phyloP scores from a whole-genome alignment of 2,113 vertebrate species.

The Ramphastos sulfuratus region DNA sequence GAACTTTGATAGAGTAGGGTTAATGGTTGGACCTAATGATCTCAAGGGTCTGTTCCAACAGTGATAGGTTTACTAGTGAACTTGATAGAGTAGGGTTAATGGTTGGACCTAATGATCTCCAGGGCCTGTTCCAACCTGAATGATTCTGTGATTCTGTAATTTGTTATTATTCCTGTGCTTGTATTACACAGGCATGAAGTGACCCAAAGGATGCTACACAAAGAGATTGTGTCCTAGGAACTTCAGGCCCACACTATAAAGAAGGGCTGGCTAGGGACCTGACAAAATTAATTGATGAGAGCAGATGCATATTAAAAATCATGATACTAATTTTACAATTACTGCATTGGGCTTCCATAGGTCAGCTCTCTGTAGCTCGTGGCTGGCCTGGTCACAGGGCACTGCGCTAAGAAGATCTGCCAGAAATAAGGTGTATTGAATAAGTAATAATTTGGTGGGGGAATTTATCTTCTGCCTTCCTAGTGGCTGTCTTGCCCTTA shows the following conservation, averaged over 20 bases:
- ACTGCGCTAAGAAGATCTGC: background rate
- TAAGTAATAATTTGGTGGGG: background rate
- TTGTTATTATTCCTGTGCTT: background rate
- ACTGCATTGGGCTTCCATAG: background rate
- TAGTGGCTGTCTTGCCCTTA: background rate
- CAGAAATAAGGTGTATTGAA: background rate
- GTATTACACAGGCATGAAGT: background rate
- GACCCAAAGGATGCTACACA: background rate
- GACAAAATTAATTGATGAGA: background rate
- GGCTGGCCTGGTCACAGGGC: background rate
- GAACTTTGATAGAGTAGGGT: no score
- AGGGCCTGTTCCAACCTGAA: no score
- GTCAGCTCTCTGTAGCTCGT: background rate
- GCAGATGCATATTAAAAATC: background rate
- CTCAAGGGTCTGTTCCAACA: no score
- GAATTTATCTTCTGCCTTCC: background rate
- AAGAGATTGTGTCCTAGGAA: background rate
- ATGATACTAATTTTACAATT: background rate
- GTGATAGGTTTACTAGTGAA: no score
- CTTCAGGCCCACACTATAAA: background rate
- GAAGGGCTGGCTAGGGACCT: background rate
- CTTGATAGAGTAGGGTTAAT: no score
- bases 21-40: no score
- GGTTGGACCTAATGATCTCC: no score
- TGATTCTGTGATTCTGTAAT: no score